Evolutionary conservation across 2,797 vertebrate species (phyloP).

Genomic region (Sciurus carolinensis): DNA sequence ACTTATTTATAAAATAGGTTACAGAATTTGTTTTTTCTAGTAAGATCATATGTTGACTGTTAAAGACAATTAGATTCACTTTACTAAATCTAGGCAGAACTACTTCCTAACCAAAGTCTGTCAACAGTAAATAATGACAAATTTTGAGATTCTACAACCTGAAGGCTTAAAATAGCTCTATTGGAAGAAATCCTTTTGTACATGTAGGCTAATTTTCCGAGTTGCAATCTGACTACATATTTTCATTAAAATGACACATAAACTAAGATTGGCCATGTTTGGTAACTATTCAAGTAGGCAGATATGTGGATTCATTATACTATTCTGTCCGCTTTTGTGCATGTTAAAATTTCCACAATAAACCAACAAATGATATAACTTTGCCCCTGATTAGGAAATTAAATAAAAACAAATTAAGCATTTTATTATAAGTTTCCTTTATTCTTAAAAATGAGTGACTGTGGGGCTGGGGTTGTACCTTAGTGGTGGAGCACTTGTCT

Average conservation of each 20-base stretch:
- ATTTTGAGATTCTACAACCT: conserved; percentile 25
- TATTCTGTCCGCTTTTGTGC: conserved; percentile 12
- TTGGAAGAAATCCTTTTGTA: not conserved
- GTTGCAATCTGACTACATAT: not conserved
- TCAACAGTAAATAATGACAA: not conserved
- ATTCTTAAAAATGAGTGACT: not conserved
- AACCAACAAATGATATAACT: not conserved
- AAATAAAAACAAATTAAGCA: conserved; percentile 24
- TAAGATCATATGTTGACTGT: not conserved
- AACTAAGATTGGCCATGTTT: not conserved
- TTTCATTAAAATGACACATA: conserved; percentile 32
- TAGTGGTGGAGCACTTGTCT: too few relatives aligned
- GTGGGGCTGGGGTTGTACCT: too few relatives aligned
- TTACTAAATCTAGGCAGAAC: conserved; percentile 46
- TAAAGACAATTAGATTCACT: conserved; percentile 26
- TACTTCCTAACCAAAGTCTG: conserved; percentile 48
- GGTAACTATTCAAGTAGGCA: not conserved
- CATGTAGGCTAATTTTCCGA: conserved; percentile 39
- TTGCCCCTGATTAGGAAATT: conserved; percentile 46
- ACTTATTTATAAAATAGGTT: conserved; percentile 41
- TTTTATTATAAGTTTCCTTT: conserved; percentile 42
- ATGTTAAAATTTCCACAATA: not conserved
- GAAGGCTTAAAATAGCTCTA: conserved; percentile 32
- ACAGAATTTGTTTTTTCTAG: conserved; percentile 2
- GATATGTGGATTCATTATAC: not conserved